Evolutionary conservation across 1,140 invertebrate genomes (phyloP).

Genomic region (Hypsibius dujardini): DNA sequence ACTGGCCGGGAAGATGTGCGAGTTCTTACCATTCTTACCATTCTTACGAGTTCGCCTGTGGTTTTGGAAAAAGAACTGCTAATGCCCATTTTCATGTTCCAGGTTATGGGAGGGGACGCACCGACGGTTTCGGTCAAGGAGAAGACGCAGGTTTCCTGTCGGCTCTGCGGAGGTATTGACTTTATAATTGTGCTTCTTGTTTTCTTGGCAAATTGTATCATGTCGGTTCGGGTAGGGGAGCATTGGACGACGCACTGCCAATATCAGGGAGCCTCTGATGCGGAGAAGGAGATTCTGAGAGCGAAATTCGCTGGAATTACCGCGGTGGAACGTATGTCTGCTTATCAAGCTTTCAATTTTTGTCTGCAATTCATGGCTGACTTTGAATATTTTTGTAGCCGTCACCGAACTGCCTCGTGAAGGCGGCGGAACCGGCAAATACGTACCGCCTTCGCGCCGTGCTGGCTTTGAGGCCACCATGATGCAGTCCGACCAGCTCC

Average conservation of each 20-base stretch:
- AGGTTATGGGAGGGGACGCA: not conserved
- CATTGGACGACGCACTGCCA: slow-evolving; percentile 95
- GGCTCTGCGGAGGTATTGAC: not conserved
- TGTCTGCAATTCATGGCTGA: slow-evolving; percentile 2
- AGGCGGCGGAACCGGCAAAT: slow-evolving; percentile 30
- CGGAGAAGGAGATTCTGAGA: not conserved
- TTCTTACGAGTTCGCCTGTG: not conserved
- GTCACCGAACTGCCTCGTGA: not conserved
- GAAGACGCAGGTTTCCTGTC: not conserved
- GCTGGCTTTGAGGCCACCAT: not conserved
- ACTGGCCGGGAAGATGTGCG: slow-evolving; percentile 24
- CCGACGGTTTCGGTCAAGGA: not conserved
- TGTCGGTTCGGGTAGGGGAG: slow-evolving; percentile 42
- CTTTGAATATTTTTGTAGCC: slow-evolving; percentile 16
- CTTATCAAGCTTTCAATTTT: not conserved
- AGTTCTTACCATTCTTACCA: not conserved
- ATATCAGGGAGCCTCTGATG: slow-evolving; percentile 52
- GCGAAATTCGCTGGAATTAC: not conserved
- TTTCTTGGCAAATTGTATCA: not conserved
- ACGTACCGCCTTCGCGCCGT: slow-evolving; percentile 64
- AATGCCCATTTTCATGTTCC: not conserved
- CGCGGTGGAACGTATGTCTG: not conserved
- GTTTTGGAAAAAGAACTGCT: no score
- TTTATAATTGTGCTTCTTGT: not conserved
- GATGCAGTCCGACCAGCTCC: not conserved